These are phyloP conservation scores for Sialia sialis DNA, from an alignment of 2,113 vertebrate genomes.

Conservation along the genomic window DNA sequence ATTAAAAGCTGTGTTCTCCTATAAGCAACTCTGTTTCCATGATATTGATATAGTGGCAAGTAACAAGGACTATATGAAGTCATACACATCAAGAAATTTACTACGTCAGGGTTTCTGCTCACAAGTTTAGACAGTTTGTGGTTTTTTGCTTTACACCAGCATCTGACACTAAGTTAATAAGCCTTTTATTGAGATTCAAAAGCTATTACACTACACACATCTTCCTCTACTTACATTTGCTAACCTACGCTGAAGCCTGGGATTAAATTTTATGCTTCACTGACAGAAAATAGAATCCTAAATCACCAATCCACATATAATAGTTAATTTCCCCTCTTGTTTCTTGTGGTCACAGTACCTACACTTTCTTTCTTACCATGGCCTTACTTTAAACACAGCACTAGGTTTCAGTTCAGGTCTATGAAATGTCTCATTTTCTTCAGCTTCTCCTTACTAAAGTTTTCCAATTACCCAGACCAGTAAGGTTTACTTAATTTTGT, in stretches of 20 bases:
- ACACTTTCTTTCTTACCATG: not conserved
- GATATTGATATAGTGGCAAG: not conserved
- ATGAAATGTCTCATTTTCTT: not conserved
- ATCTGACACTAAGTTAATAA: slow-evolving; percentile 10
- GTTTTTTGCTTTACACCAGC: not conserved
- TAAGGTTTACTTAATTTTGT: not conserved
- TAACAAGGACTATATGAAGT: not conserved
- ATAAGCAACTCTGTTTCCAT: not conserved
- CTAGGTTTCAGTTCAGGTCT: not conserved
- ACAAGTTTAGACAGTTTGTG: not conserved
- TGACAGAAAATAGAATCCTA: slow-evolving; percentile 63
- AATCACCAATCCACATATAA: slow-evolving; percentile 29
- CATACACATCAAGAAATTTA: not conserved
- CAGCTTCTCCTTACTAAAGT: not conserved
- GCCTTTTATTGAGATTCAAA: slow-evolving; percentile 55
- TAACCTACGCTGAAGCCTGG: not conserved
- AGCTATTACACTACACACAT: slow-evolving; percentile 44
- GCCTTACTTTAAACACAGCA: not conserved
- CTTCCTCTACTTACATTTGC: slow-evolving; percentile 34
- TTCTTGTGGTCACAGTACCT: not conserved
- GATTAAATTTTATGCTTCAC: slow-evolving; percentile 65
- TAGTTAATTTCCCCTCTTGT: slow-evolving; percentile 35
- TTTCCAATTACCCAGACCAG: not conserved
- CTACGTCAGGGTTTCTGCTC: not conserved
- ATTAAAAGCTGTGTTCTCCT: not conserved